Conservation (phyloP, 1,140 invertebrate species). For the Centruroides sculpturatus region DNA sequence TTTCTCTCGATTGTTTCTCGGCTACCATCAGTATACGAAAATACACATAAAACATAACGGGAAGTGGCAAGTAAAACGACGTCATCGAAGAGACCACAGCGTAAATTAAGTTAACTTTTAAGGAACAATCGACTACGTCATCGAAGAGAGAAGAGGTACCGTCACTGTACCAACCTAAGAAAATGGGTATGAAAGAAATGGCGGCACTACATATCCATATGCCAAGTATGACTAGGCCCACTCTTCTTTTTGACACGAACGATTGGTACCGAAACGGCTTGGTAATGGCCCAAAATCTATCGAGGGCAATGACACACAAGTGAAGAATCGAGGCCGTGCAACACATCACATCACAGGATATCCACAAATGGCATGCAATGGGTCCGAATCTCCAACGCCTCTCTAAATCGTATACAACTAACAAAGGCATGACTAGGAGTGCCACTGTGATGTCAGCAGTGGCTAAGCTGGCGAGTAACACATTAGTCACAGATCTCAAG, state of each 20-base stretch:
- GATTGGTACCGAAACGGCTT: conserved; percentile 79
- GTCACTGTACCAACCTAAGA: conserved; percentile 61
- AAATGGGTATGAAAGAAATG: conserved; percentile 73
- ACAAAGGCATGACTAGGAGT: conserved; percentile 50
- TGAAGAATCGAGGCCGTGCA: conserved; percentile 78
- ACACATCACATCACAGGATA: conserved; percentile 32
- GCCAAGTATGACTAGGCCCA: conserved; percentile 66
- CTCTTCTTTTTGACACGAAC: conserved; percentile 64
- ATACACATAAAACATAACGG: conserved; percentile 78
- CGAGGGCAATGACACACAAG: conserved; percentile 75
- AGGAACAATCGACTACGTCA: conserved; percentile 8
- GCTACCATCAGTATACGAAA: conserved; percentile 61
- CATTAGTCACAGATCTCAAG: conserved; percentile 47
- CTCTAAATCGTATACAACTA: conserved; percentile 57
- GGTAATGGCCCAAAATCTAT: conserved; percentile 70
- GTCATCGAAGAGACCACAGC: conserved; percentile 52
- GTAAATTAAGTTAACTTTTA: conserved; percentile 64
- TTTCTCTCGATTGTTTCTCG: conserved; percentile 22
- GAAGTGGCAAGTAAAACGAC: conserved; percentile 75
- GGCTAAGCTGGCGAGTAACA: conserved; percentile 76
- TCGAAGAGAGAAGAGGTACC: conserved; percentile 36
- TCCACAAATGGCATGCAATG: conserved; percentile 55
- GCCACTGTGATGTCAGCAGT: conserved; percentile 62
- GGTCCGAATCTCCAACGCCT: conserved; percentile 72
- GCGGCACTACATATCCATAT: conserved; percentile 80